Conservation (phyloP, 2,113 vertebrate species). For the Tor tambroides region DNA sequence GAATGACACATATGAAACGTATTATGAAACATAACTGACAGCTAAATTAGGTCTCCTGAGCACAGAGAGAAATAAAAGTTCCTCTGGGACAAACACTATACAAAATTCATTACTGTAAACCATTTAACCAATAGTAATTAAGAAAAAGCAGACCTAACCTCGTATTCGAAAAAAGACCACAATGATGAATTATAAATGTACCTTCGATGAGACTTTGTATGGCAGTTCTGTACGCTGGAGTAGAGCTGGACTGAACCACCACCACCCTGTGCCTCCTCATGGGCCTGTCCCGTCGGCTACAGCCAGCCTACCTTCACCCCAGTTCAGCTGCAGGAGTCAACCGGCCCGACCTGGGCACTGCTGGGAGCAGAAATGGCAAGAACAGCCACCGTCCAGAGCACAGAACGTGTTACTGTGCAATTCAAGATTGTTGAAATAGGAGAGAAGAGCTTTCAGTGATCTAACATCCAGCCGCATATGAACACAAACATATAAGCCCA, state of each 20-base stretch:
- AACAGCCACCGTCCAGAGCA: neutral
- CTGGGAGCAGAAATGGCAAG: neutral
- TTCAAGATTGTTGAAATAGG: neutral
- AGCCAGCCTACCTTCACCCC: neutral
- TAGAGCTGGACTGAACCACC: conserved; percentile 30
- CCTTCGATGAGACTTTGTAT: conserved; percentile 58
- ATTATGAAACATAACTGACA: conserved; percentile 6
- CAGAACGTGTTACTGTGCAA: neutral
- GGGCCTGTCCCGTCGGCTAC: neutral
- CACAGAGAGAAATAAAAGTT: neutral
- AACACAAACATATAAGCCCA: conserved; percentile 6
- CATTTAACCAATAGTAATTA: neutral
- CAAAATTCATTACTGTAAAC: neutral
- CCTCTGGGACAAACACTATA: neutral
- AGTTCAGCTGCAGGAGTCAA: neutral
- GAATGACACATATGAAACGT: neutral
- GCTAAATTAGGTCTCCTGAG: conserved; percentile 1
- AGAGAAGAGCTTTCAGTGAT: neutral
- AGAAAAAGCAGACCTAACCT: neutral
- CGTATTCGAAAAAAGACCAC: neutral
- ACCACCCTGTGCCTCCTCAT: conserved; percentile 53
- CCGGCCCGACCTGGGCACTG: neutral
- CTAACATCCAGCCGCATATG: neutral
- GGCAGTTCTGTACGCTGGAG: conserved; percentile 43
- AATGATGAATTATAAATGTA: conserved; percentile 36